Base-by-base conservation (phyloP, 1,140 invertebrate species). In the Drosophila pruinosa region DNA sequence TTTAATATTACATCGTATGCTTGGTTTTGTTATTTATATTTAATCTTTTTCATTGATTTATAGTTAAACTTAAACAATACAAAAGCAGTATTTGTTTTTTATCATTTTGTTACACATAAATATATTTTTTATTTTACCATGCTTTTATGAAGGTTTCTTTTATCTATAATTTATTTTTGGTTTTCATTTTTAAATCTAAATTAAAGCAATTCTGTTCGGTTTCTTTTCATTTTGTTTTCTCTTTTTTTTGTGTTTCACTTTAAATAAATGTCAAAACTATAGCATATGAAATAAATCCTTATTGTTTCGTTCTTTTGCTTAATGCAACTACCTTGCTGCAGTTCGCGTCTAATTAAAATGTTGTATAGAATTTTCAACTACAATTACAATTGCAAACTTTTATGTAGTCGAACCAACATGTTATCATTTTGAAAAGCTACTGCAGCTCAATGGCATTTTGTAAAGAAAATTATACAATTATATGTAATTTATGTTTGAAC, bases 1-100 rank as follows among this genome's bases (percentile, higher is more conserved):
- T 80, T 85, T 79, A 80, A 77, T 80, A 80, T 86, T 86, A 81
- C 77, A 81, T 75, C 74, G 86, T 75, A 75, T 68, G 26, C 62
- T 76, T 73, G 58, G 53, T 39, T 63, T 69, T 57, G 8, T 21
- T 34, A 78, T 89, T 74, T 69, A 79, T 76, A 63, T 79, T 88
- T 78, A 72, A 74, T 72, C 45, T 78, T 78, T 59, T 28, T 67
- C 34, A 61, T 67, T 81, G 54, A 70, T 82, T 75, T 86, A 74
- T 86, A 72, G 52, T 86, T 89, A 74, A 82, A 77, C 72, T 89
- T 89, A 82, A 89, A 86, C 78, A 86, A 89, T 88, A 88, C 68
- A 89, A 89, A 88, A 89, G 78, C 83, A 89, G 83, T 89, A 68
- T 88, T 89, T 88, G 74, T 75, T 78, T 78, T 75, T 88, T 61